A percentile compares a stretch with the other conserved stretches of the same genome.
Evolutionary conservation across 2,113 vertebrate species (phyloP).

Genomic region (Carlito syrichta): DNA sequence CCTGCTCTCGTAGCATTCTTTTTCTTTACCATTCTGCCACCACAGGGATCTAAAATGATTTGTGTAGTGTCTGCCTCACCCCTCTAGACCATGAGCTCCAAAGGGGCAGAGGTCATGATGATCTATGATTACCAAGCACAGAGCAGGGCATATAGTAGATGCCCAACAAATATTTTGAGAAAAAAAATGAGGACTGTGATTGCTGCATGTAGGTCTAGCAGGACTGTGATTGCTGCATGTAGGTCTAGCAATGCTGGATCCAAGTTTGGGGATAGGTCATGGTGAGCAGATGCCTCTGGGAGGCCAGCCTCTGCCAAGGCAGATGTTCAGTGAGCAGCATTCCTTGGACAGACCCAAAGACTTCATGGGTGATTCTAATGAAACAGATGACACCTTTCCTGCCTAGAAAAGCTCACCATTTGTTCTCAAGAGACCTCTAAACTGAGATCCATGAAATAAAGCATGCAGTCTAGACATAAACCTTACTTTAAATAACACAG

Average conservation of each 20-base stretch:
- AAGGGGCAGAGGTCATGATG: background rate
- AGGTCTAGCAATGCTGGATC: background rate
- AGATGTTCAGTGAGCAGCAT: background rate
- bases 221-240: too few relatives aligned
- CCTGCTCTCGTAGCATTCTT: background rate
- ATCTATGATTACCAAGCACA: background rate
- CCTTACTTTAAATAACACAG: background rate
- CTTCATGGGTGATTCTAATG: fast-evolving
- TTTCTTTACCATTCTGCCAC: background rate
- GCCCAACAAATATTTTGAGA: background rate
- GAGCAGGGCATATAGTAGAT: background rate
- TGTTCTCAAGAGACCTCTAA: background rate
- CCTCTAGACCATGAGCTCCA: background rate
- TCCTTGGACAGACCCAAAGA: background rate
- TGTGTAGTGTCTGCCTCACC: background rate
- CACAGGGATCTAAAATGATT: background rate
- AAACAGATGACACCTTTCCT: background rate
- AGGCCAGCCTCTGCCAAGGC: background rate
- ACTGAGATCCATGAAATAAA: background rate
- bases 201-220: background rate
- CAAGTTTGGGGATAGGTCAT: background rate
- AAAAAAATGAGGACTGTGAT: background rate
- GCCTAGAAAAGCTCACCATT: background rate
- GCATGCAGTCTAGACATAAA: background rate
- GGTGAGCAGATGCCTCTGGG: background rate